These are phyloP conservation scores for Meloidogyne floridensis DNA, from an alignment of 1,140 invertebrate species.

Conservation along the genomic window DNA sequence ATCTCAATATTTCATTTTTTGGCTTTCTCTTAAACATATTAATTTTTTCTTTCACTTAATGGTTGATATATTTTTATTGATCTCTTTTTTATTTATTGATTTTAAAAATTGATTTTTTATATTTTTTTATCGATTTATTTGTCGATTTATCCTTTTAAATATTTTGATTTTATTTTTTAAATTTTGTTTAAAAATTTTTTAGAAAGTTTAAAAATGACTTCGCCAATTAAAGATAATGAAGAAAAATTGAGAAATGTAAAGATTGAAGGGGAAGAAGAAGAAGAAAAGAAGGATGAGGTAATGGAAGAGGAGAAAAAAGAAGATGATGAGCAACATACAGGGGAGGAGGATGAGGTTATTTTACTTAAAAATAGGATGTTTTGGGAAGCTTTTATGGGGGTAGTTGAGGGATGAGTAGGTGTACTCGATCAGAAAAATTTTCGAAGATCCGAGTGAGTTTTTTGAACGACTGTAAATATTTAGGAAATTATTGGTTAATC, in stretches of 20 bases:
- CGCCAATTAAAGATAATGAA: background rate
- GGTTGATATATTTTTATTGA: too few species aligned
- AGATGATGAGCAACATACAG: background rate
- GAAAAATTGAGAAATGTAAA: background rate
- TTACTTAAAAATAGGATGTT: background rate
- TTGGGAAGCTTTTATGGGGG: background rate
- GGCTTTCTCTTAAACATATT: too few species aligned
- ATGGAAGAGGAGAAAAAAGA: slow-evolving; percentile 10
- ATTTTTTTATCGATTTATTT: slow-evolving; percentile 3
- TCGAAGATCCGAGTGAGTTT: too few species aligned
- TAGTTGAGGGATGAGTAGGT: too few species aligned
- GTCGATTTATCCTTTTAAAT: background rate
- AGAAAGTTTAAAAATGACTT: background rate
- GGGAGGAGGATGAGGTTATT: background rate
- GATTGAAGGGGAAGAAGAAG: background rate
- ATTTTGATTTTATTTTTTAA: background rate
- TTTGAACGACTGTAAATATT: too few species aligned
- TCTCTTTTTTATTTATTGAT: background rate
- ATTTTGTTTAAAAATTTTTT: background rate
- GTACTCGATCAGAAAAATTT: too few species aligned
- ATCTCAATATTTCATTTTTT: too few species aligned
- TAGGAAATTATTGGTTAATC: too few species aligned
- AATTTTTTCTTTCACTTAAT: too few species aligned
- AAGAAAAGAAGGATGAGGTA: background rate
- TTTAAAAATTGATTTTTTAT: background rate